phyloP scores from a whole-genome alignment of 2,113 vertebrate genomes.

The Callospermophilus lateralis region DNA sequence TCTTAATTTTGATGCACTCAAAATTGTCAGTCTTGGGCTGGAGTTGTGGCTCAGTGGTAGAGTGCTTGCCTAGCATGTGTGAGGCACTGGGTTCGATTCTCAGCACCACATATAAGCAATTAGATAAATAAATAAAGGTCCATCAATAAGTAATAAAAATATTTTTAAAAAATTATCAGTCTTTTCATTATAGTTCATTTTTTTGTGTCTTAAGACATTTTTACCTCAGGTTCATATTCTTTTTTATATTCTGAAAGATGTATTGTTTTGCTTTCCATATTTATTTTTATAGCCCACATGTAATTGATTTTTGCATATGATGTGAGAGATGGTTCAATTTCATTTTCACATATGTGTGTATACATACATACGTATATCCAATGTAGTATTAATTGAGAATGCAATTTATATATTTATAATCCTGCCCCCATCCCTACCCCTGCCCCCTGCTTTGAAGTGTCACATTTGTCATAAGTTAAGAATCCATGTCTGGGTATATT shows the following conservation, averaged over 20 bases:
- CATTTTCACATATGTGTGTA: neutral
- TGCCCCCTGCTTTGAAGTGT: constrained; percentile 19
- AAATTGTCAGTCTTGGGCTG: neutral
- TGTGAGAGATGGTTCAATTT: neutral
- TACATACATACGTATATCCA: neutral
- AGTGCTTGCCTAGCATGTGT: no score
- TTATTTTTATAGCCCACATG: constrained; percentile 46
- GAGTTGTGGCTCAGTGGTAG: no score
- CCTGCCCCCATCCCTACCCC: neutral
- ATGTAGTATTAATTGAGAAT: neutral
- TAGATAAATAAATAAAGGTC: no score
- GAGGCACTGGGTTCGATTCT: no score
- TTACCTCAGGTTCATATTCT: neutral
- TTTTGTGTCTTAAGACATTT: constrained; percentile 2
- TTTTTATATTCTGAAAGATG: neutral
- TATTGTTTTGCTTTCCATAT: constrained; percentile 47
- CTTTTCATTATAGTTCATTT: constrained; percentile 23
- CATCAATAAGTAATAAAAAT: no score
- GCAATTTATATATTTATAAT: constrained; percentile 40
- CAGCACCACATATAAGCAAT: no score
- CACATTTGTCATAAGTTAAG: constrained; percentile 47
- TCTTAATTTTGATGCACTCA: neutral
- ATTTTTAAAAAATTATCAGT: neutral
- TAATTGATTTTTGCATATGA: constrained; percentile 41
- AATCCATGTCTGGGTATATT: constrained; percentile 52